Base-by-base conservation (phyloP, 1,140 invertebrate genomes). In the Prorops nasuta region DNA sequence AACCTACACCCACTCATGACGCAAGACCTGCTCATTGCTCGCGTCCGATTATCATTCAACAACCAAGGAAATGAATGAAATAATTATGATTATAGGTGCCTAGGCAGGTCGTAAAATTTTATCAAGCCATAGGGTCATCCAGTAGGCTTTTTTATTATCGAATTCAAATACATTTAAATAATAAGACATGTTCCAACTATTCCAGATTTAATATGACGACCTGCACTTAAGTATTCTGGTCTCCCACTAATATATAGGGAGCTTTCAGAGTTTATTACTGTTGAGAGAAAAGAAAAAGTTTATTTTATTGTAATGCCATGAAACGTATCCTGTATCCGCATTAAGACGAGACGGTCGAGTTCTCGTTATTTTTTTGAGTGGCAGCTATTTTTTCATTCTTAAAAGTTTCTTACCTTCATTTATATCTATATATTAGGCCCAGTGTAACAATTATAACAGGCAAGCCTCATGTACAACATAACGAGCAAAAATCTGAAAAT, bases 11-110 rank as follows among this genome's bases (percentile, higher is more conserved):
- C 77, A 74, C 81, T 63, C 67, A 84, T 72, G 75, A 85, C 79
- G 63, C 77, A 76, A 66, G 80, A 71, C 41, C 84, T 74, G 67
- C 78, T 77, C 32, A 81, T 64, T 57, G 74, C 77, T 63, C 80
- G 77, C 77, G 89, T 81, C 77, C 89, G 3, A 72, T 76, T 20
- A 57, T 79, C 3, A 83, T 83, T 49, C 82, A 92, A 65, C 90
- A 92, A 59, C 90, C 90, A 34, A 83, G 88, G 62, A 92, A 92
- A 78, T 90, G 80, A 68, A 48, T 16, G 6, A 10, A 10, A 28
- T 28, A n/a, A n/a, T n/a, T n/a, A n/a, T n/a, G n/a, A n/a, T n/a
- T n/a, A n/a, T n/a, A n/a, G n/a, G n/a, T n/a, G n/a, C n/a, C n/a
- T n/a, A n/a, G n/a, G n/a, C n/a, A n/a, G n/a, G n/a, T n/a, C n/a